These are phyloP conservation scores for Diarsia brunnea DNA, from an alignment of 2,888 invertebrate species.

Conservation along the genomic window DNA sequence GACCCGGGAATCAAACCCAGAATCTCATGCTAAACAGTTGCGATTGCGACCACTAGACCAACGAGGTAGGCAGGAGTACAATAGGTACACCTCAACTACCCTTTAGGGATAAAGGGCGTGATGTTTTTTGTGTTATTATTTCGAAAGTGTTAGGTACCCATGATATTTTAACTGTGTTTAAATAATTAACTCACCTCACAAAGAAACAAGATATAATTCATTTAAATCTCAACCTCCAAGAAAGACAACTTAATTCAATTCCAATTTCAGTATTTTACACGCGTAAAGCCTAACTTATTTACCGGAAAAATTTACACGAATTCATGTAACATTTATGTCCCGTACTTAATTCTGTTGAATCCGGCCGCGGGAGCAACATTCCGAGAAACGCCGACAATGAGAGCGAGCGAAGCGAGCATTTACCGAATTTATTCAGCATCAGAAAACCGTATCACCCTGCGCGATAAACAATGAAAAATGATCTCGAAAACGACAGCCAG, in stretches of 20 bases:
- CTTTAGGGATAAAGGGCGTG: no score
- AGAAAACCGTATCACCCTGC: slow-evolving; percentile 62
- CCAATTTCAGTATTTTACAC: slow-evolving; percentile 32
- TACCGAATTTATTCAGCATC: slow-evolving; percentile 64
- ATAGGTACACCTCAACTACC: no score
- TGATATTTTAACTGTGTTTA: not conserved
- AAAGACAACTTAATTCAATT: slow-evolving; percentile 30
- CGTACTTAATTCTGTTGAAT: slow-evolving; percentile 34
- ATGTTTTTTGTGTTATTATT: no score
- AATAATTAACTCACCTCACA: not conserved
- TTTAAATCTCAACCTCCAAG: not conserved
- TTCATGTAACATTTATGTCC: slow-evolving; percentile 42
- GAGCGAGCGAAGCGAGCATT: slow-evolving; percentile 49
- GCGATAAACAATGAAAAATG: slow-evolving; percentile 69
- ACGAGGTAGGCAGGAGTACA: no score
- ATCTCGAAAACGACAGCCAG: slow-evolving; percentile 31
- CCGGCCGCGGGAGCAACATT: slow-evolving; percentile 47
- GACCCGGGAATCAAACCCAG: no score
- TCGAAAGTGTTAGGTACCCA: no score
- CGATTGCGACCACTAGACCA: no score
- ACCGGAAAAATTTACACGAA: slow-evolving; percentile 30
- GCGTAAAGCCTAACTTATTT: slow-evolving; percentile 27
- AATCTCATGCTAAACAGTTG: no score
- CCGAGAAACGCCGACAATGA: slow-evolving; percentile 49
- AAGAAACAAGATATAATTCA: not conserved